These are phyloP conservation scores for Halcyon chelicuti DNA, from an alignment of 2,797 vertebrate genomes.

Conservation along the genomic window DNA sequence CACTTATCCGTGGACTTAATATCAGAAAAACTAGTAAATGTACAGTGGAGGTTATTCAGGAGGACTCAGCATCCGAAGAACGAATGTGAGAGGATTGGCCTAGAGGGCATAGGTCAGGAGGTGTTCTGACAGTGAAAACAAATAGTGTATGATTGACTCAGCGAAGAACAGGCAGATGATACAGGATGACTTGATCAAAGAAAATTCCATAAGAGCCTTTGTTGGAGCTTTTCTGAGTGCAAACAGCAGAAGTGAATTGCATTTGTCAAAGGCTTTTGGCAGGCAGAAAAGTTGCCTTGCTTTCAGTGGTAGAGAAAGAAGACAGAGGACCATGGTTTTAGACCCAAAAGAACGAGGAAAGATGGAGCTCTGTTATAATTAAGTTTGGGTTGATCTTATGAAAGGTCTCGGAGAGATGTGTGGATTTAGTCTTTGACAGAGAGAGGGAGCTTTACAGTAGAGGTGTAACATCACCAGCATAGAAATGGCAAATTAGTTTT, in stretches of 20 bases:
- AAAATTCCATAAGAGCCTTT: neutral
- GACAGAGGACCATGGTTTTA: neutral
- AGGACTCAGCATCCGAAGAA: neutral
- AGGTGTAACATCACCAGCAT: neutral
- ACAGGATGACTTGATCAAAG: neutral
- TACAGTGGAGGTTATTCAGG: neutral
- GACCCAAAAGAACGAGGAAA: neutral
- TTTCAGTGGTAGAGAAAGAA: neutral
- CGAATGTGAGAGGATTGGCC: neutral
- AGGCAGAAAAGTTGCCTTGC: neutral
- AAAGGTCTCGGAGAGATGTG: neutral
- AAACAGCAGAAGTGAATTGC: neutral
- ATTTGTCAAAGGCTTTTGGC: neutral
- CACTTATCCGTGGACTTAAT: neutral
- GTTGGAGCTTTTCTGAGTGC: neutral
- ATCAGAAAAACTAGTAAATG: neutral
- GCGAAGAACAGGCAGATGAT: neutral
- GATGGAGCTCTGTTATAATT: neutral
- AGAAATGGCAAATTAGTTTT: neutral
- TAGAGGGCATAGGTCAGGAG: neutral
- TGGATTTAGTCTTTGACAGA: neutral
- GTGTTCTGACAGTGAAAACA: neutral
- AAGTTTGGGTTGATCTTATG: neutral
- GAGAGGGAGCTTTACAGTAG: neutral
- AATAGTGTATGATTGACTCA: neutral